Percentiles rank a stretch among this genome's conserved stretches.
Conservation (phyloP, 2,113 vertebrate species). For the Petrocephalus zakoni region DNA sequence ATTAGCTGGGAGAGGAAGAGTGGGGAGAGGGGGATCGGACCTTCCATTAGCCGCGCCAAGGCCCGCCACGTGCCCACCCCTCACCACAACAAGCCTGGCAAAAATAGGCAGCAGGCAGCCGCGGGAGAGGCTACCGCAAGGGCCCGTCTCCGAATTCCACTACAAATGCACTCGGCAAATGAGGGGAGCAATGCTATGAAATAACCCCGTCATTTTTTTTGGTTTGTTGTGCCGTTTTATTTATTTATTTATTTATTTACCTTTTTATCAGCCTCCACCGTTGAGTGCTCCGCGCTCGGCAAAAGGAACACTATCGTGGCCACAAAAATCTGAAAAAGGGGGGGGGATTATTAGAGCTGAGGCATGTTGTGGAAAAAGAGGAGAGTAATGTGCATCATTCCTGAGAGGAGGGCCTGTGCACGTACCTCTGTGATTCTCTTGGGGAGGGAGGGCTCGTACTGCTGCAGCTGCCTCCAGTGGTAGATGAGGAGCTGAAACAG, state of each 20-base stretch:
- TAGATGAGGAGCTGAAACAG: conserved; percentile 86
- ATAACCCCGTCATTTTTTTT: conserved; percentile 6
- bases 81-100: conserved; percentile 8
- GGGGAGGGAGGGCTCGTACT: conserved; percentile 72
- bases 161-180: conserved; percentile 6
- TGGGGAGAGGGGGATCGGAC: background rate
- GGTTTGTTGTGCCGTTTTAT: conserved; percentile 40
- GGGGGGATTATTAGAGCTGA: conserved; percentile 16
- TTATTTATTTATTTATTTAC: conserved; percentile 55
- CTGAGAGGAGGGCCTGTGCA: conserved; percentile 3
- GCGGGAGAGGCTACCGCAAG: background rate
- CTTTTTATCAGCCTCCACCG: conserved; percentile 92
- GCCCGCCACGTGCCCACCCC: too few relatives aligned
- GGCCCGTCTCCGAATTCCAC: conserved; percentile 20
- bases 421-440: conserved; percentile 89
- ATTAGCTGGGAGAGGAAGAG: conserved; percentile 68
- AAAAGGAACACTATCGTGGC: conserved; percentile 94
- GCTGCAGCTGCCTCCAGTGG: conserved; percentile 87
- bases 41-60: conserved; percentile 11
- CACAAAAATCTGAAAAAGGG: conserved; percentile 81
- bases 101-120: conserved; percentile 14
- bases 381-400: background rate
- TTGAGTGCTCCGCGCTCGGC: conserved; percentile 86
- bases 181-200: background rate
- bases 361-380: background rate